Evolutionary conservation across 1,140 invertebrate species (phyloP).

Genomic region (Phortica variegata): DNA sequence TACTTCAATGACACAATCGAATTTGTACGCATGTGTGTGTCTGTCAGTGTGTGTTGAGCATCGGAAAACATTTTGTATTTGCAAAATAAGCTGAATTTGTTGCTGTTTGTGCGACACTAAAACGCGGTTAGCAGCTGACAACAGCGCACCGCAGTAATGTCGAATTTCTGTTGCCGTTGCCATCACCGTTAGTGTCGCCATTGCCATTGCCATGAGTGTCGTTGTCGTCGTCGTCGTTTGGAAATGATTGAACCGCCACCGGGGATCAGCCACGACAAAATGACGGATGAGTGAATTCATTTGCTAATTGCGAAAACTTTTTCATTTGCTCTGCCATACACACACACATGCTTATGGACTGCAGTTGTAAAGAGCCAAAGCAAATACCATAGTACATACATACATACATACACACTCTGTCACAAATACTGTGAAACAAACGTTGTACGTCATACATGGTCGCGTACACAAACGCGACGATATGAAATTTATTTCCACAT

Average conservation of each 20-base stretch:
- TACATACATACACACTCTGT: no score
- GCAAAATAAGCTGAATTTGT: conserved; percentile 19
- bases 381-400: no score
- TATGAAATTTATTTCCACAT: conserved; percentile 14
- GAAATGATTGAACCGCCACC: conserved; percentile 46
- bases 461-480: neutral
- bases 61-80: no score
- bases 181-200: neutral
- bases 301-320: conserved; percentile 56
- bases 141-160: neutral
- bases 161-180: neutral
- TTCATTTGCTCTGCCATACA: conserved; percentile 28
- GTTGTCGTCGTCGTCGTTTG: conserved; percentile 1
- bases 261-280: conserved; percentile 40
- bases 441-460: neutral
- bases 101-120: neutral
- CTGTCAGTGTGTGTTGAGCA: no score
- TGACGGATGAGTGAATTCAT: conserved; percentile 56
- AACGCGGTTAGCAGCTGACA: no score
- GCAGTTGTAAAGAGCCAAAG: neutral
- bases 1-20: no score
- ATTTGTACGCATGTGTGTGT: no score
- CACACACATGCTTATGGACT: conserved; percentile 4
- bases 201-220: neutral
- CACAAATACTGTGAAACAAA: no score